Conservation (phyloP, 2,797 vertebrate species). For the Thalassophryne amazonica region DNA sequence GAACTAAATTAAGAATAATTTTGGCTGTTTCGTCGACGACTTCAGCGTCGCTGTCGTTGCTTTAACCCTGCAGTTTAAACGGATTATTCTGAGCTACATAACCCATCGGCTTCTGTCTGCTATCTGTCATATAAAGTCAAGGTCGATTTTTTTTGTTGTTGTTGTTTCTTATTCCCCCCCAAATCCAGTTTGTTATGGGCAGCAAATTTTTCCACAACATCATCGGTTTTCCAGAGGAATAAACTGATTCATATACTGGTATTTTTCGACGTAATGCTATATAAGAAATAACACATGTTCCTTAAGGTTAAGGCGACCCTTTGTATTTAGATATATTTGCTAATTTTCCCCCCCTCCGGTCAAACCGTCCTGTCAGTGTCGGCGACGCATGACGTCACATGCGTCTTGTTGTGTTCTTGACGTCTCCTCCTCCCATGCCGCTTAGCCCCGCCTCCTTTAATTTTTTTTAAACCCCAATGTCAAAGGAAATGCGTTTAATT, state of each 20-base stretch:
- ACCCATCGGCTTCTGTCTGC: neutral
- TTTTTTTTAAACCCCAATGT: conserved; percentile 13
- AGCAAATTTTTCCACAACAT: conserved; percentile 7
- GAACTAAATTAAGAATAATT: neutral
- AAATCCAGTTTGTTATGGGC: too few relatives aligned
- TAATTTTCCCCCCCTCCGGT: conserved; percentile 31
- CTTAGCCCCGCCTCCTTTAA: conserved; percentile 24
- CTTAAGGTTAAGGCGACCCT: conserved; percentile 1
- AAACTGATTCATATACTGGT: neutral
- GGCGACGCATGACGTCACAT: conserved; percentile 57
- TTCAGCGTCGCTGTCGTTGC: conserved; percentile 74
- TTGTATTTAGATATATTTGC: conserved; percentile 14
- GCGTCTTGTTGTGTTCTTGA: conserved; percentile 65
- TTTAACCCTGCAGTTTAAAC: conserved; percentile 76
- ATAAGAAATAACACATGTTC: neutral
- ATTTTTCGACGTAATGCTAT: neutral
- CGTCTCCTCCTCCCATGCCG: conserved; percentile 35
- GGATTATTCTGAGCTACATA: conserved; percentile 74
- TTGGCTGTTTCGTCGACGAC: conserved; percentile 8
- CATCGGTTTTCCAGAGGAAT: neutral
- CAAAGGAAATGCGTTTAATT: neutral
- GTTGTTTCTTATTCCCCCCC: too few relatives aligned
- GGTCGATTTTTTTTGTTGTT: neutral
- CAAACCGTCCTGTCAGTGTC: conserved; percentile 43
- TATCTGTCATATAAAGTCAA: neutral